Base-by-base conservation (phyloP, 1,140 invertebrate species). In the Drosophila fuyamai region DNA sequence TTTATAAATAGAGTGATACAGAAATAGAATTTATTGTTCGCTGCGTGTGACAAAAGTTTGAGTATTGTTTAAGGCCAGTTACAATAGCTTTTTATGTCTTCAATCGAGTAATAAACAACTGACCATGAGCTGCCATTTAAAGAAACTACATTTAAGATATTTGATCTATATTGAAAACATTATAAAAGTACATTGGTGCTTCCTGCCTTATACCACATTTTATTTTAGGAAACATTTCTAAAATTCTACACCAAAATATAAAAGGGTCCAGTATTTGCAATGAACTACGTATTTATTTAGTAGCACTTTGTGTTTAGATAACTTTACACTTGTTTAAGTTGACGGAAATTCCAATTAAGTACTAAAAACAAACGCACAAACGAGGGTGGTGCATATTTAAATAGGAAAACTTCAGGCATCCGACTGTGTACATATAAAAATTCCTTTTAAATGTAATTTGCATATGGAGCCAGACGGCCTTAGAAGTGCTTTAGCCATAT, bases 391-490 rank as follows among this genome's bases (percentile, higher is more conserved):
- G 51, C 51, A 71, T 71, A 48, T 41, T 57, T 71, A 71, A 71
- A 71, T 71, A 71, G 67, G 35, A 36, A 48, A 71, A 71, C 50
- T 56, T 71, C 38, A 5, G 50, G 13, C 47, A 35, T 36, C 47
- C 55, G 46, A 46, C 55, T 38, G 29, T 18, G 55, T 47, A 50
- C 48, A 60, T 53, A 75, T 53, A 53, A 48, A 51, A 70, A 60
- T 73, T 59, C 51, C 76, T 76, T 71, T 79, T 44, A 67, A 82
- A 79, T 67, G 51, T 67, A 79, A 86, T 88, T 88, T 88, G 81
- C 84, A 89, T 89, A 89, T 83, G 83, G 65, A 36, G 29, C 43
- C 18, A 66, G 46, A 40, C 66, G 38, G 47, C 55, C 23, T 23
- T 23, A 23, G 23, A 82, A 65, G 59, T 50, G 32, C 63, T 81